Base-by-base conservation (phyloP, 2,888 invertebrate genomes). In the Drosophila phalerata region DNA sequence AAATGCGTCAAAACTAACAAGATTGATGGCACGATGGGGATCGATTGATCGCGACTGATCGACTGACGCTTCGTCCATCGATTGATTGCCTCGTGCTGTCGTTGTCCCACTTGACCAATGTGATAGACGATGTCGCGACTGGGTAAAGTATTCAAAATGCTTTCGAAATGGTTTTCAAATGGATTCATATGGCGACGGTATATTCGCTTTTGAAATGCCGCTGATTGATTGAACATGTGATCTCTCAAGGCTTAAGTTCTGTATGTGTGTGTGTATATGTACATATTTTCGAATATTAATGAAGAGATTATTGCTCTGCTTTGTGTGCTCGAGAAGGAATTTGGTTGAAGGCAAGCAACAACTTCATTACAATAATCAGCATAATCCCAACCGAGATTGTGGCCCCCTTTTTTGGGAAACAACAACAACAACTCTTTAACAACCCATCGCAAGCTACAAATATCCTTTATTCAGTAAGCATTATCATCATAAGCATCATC, bases 1-100 rank as follows among this genome's bases (percentile, higher is more conserved):
- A 67, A 71, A 81, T 69, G 87, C 80, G 80, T 82, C 83, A 82
- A 82, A 82, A 70, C 73, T 71, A 64, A 62, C 65, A 87, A 87
- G 85, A 85, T 85, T 73, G 88, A 87, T 85, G 73, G 78, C 72
- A 53, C 56, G 63, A 56, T 48, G 56, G 66, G 48, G 57, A 42
- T 52, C 71, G 77, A 61, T 66, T 53, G 68, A 70, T 43, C 47
- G 72, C 62, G 49, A 19, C 28, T 51, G 72, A 81, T 76, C 73
- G 51, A 62, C 66, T 69, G 51, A 62, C 66, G 60, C 55, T n/a
- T 56, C 55, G 28, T 17, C 64, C 73, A 34, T 58, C 57, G 75
- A 70, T 61, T 47, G 43, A 43, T 43, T 25, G 61, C 45, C 32
- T 9, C 30, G 42, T 60, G 52, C 51, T 52, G 73, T 61, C 73